These are phyloP conservation scores for Clitarchus hookeri DNA, from an alignment of 2,888 invertebrate genomes.

Conservation along the genomic window DNA sequence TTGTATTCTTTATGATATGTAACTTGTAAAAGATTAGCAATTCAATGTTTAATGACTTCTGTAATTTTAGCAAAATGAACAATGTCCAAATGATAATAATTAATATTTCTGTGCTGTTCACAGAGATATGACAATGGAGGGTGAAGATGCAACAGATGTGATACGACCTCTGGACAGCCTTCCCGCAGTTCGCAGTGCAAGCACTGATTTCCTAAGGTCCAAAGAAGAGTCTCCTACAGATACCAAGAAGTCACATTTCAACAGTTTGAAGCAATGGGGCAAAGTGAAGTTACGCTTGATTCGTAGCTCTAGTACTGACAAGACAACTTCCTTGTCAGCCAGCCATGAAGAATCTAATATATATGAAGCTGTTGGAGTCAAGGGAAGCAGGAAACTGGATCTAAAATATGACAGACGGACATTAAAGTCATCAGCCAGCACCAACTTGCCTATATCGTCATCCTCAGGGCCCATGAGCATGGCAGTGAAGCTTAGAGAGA, in stretches of 20 bases:
- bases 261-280: slow-evolving; percentile 84
- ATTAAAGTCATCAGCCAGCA: slow-evolving; percentile 42
- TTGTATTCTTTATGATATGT: too few species aligned
- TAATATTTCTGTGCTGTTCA: not conserved
- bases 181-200: slow-evolving; percentile 52
- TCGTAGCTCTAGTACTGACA: slow-evolving; percentile 58
- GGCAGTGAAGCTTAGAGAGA: slow-evolving; percentile 77
- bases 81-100: too few species aligned
- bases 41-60: too few species aligned
- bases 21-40: too few species aligned
- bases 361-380: slow-evolving; percentile 69
- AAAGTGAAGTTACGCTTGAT: slow-evolving; percentile 76
- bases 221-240: slow-evolving; percentile 68
- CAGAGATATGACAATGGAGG: slow-evolving; percentile 48
- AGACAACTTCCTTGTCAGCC: slow-evolving; percentile 52
- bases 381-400: slow-evolving; percentile 32
- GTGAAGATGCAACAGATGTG: slow-evolving; percentile 29
- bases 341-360: slow-evolving; percentile 60
- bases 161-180: slow-evolving; percentile 15
- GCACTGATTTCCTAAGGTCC: slow-evolving; percentile 72
- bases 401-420: slow-evolving; percentile 30
- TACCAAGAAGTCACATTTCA: slow-evolving; percentile 71
- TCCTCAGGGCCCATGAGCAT: slow-evolving; percentile 62
- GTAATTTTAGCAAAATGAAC: too few species aligned
- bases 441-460: slow-evolving; percentile 57